Percentiles rank a stretch among this genome's conserved stretches.
These are phyloP conservation scores for Mesorhabditis spiculigera DNA, from an alignment of 2,888 invertebrate species.

Conservation along the genomic window DNA sequence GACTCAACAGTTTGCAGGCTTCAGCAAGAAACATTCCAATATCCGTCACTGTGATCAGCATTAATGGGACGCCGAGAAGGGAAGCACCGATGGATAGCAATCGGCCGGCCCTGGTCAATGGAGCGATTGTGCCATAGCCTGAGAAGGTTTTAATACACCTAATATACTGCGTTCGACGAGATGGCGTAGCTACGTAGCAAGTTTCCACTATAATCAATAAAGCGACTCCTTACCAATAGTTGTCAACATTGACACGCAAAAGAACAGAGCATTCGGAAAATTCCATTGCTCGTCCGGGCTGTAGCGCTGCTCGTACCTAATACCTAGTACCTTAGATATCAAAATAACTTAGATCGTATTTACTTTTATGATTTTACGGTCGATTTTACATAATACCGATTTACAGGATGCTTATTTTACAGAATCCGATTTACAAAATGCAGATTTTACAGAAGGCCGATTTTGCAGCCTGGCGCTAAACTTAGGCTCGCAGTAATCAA, in stretches of 20 bases:
- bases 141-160: too few species aligned
- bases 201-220: too few species aligned
- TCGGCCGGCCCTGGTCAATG: background rate
- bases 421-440: too few species aligned
- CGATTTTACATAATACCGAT: too few species aligned
- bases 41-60: background rate
- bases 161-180: too few species aligned
- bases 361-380: too few species aligned
- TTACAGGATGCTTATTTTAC: too few species aligned
- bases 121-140: background rate
- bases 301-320: slow-evolving; percentile 2
- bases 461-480: too few species aligned
- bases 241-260: background rate
- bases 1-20: background rate
- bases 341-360: background rate
- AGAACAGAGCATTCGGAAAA: background rate
- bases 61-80: background rate
- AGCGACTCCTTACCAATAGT: background rate
- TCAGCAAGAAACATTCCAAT: slow-evolving; percentile 2
- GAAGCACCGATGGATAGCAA: background rate
- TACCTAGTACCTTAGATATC: background rate
- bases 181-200: too few species aligned
- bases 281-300: background rate
- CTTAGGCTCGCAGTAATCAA: too few species aligned
- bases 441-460: too few species aligned